Base-by-base conservation (phyloP, 64 coral and sea anemone genomes). In the Pachyseris speciosa region DNA sequence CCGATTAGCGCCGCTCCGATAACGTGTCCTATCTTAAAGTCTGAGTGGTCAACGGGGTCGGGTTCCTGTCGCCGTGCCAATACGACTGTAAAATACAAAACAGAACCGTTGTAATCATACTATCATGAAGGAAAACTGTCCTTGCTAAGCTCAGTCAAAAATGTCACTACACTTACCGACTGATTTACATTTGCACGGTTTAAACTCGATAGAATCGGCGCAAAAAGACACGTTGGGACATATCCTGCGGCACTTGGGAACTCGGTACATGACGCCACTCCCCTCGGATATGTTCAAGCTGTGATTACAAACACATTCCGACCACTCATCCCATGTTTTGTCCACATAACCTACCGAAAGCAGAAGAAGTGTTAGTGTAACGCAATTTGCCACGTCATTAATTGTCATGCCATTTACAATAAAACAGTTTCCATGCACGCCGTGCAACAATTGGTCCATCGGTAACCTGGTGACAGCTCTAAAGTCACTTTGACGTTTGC, bases 1-100 rank as follows among this genome's bases (percentile, higher is more conserved):
- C 74, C 69, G 2, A 76, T 61, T 2, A 93, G 28, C 0, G 68
- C 51, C 0, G 45, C 74, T 44, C 64, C 91, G 8, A 97, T 80
- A 3, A 85, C 26, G 30, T 65, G 49, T 48, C 89, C 88, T 30
- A 80, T 40, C 13, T 42, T 34, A 63, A 63, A 42, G 25, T 42
- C 59, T 1, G 73, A 38, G 30, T 67, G 7, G 9, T 27, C 29
- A 36, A 12, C 9, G 0, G 20, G 6, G 11, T 61, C 22, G 1
- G 53, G 2, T 24, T 3, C 51, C n/a, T 0, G 19, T 9, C 7
- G 53, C 29, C 20, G 20, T 63, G 2, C 32, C 2, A 50, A 29
- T 7, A 61, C 63, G 10, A 7, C 83, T 85, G 13, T 71, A 22
- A 37, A 81, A 69, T 7, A 12, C 63, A 69, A 48, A 49, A 9